Percentiles rank a stretch among this genome's conserved stretches.
Evolutionary conservation across 2,113 vertebrate species (phyloP).

Genomic region (Osmerus mordax): DNA sequence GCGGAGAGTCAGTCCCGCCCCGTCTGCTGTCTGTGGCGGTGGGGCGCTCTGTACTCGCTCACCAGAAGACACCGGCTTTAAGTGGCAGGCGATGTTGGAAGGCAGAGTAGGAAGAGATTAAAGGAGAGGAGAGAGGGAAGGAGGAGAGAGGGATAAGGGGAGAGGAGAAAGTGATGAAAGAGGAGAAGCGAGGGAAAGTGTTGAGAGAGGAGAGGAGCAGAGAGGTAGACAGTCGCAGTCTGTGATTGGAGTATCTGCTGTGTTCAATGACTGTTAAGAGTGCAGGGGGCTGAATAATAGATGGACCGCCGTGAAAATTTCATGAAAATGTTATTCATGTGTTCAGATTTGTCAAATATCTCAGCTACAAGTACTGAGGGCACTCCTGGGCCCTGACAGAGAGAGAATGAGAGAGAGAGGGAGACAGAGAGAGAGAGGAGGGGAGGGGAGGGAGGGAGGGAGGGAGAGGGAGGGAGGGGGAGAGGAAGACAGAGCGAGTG

Average conservation of each 20-base stretch:
- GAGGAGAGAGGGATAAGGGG: neutral
- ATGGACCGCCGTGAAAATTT: constrained; percentile 10
- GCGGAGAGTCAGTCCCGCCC: too few relatives aligned
- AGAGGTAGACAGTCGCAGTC: neutral
- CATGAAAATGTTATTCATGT: constrained; percentile 14
- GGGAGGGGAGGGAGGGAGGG: too few relatives aligned
- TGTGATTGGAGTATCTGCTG: constrained; percentile 12
- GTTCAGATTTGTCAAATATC: constrained; percentile 9
- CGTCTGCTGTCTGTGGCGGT: too few relatives aligned
- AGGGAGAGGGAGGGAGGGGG: neutral
- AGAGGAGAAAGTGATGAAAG: neutral
- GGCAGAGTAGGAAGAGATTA: neutral
- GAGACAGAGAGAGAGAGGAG: neutral
- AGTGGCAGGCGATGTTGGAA: neutral
- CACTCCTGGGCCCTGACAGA: neutral
- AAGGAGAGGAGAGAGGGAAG: neutral
- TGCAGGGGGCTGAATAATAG: constrained; percentile 13
- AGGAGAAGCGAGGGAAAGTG: neutral
- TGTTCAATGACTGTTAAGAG: constrained; percentile 14
- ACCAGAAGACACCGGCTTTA: too few relatives aligned
- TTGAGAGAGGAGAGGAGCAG: neutral
- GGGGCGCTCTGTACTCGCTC: too few relatives aligned
- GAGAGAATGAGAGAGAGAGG: neutral
- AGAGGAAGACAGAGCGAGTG: neutral
- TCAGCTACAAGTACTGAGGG: neutral